phyloP scores from a whole-genome alignment of 64 coral and sea anemone species.

The Stichodactyla helianthus region DNA sequence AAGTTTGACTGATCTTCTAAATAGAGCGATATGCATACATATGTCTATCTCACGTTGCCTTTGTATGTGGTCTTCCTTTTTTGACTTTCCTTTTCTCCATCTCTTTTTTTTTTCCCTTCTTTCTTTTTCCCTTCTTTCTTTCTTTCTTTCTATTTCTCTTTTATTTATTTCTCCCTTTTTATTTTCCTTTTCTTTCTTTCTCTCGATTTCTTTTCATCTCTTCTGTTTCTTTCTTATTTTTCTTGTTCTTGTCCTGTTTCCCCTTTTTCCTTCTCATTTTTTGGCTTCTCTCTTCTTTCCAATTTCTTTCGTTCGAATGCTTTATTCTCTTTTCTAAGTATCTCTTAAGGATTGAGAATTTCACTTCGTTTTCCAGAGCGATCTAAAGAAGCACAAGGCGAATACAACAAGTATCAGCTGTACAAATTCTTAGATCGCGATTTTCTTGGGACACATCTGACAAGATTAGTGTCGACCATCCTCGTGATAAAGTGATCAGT shows the following conservation, averaged over 20 bases:
- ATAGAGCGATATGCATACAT: too few species aligned
- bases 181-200: not conserved
- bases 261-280: not conserved
- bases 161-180: not conserved
- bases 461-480: not conserved
- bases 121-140: not conserved
- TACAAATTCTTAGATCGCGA: not conserved
- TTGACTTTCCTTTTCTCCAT: not conserved
- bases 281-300: not conserved
- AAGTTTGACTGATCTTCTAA: too few species aligned
- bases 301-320: not conserved
- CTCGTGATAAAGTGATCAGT: slow-evolving; percentile 7
- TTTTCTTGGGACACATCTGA: not conserved
- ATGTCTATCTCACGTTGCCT: too few species aligned
- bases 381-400: not conserved
- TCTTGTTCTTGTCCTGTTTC: too few species aligned
- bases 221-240: too few species aligned
- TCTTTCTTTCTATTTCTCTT: not conserved
- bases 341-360: not conserved
- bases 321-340: not conserved
- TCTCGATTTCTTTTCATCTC: not conserved
- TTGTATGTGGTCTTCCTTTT: not conserved
- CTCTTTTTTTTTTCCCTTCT: not conserved
- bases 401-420: not conserved
- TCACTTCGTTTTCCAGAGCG: not conserved